These are phyloP conservation scores for Halisarca cf. caerulea DNA, from an alignment of 37 sponge, comb jelly and placozoan genomes.

Conservation along the genomic window DNA sequence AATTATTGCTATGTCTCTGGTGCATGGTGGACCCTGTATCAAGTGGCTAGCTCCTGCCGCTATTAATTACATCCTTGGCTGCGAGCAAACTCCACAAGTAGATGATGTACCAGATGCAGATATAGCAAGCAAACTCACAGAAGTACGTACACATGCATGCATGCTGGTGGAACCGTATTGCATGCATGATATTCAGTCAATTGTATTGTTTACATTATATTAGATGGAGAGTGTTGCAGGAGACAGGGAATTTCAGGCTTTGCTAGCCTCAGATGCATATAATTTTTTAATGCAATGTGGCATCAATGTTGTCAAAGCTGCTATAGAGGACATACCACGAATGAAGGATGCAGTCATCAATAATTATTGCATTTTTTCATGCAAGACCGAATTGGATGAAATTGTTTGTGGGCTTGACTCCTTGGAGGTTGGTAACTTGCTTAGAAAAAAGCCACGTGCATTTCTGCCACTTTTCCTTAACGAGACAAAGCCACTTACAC, in stretches of 20 bases:
- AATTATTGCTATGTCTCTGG: background rate
- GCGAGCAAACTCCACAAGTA: background rate
- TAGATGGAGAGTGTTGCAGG: background rate
- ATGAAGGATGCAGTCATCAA: too few relatives aligned
- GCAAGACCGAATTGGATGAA: background rate
- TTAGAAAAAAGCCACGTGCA: background rate
- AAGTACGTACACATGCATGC: too few relatives aligned
- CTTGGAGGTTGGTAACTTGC: background rate
- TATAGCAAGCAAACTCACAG: background rate
- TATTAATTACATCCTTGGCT: background rate
- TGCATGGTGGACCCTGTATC: background rate
- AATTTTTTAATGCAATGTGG: too few relatives aligned
- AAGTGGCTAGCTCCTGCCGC: background rate
- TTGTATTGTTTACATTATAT: background rate
- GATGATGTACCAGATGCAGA: background rate
- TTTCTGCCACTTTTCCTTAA: background rate
- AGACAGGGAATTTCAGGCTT: background rate
- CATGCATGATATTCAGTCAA: background rate
- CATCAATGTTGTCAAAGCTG: too few relatives aligned
- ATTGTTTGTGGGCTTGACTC: background rate
- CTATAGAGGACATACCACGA: too few relatives aligned
- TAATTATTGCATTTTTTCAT: constrained; percentile 5
- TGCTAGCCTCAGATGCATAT: too few relatives aligned
- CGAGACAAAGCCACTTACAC: background rate
- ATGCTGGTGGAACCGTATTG: background rate